These are phyloP conservation scores for Bursaphelenchus okinawaensis DNA, from an alignment of 2,888 invertebrate species.

Conservation along the genomic window DNA sequence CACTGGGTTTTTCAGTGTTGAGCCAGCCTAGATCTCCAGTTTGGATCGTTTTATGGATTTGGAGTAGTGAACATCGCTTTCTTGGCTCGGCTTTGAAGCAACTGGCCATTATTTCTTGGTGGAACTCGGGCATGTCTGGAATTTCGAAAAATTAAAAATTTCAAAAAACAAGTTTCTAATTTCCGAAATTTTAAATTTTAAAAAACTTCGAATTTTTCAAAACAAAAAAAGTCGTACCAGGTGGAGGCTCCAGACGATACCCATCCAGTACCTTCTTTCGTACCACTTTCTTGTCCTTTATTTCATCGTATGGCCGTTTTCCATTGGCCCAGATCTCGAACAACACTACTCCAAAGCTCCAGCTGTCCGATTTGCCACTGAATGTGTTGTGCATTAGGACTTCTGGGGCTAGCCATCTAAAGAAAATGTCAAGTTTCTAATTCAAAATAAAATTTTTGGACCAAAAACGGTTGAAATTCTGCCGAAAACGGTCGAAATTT, in stretches of 20 bases:
- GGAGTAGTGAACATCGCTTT: background rate
- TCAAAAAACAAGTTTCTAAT: background rate
- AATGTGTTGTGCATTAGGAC: background rate
- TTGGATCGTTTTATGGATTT: background rate
- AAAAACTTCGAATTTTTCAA: background rate
- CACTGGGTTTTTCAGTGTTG: background rate
- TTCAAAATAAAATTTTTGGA: background rate
- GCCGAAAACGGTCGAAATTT: background rate
- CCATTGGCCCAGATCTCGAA: slow-evolving; percentile 5
- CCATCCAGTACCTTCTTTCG: background rate
- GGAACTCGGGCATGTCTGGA: slow-evolving; percentile 1
- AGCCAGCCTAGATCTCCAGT: background rate
- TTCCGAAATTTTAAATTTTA: background rate
- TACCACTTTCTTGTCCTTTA: background rate
- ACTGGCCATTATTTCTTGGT: background rate
- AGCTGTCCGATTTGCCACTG: slow-evolving; percentile 7
- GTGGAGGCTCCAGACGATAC: background rate
- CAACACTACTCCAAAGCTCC: slow-evolving; percentile 7
- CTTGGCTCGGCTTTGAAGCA: background rate
- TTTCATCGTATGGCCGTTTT: background rate
- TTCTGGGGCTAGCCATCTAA: slow-evolving; percentile 13
- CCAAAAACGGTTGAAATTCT: background rate
- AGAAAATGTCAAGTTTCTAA: background rate
- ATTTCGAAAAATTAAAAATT: background rate
- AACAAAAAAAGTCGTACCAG: background rate